Evolutionary conservation across 2,113 vertebrate genomes (phyloP), one percentile per base, ranked within the genome.

Genomic region (Phycodurus eques): DNA sequence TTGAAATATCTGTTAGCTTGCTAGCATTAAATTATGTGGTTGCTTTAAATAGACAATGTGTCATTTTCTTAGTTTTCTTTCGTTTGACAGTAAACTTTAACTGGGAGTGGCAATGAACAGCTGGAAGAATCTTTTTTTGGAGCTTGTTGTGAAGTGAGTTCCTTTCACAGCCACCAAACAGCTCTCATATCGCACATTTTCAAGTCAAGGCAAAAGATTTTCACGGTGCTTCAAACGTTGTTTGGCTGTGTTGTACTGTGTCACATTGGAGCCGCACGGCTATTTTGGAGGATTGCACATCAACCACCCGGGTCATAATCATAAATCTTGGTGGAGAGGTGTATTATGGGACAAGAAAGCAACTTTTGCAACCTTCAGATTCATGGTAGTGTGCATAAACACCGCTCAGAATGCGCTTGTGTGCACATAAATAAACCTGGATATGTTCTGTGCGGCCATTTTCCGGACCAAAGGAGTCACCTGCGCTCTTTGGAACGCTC

Each of bases 381-480:
- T 59, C 56, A 59, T 59, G 27, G 11, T 2, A 59, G 56, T 59
- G 22, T n/a, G 11, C 27, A 11, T 59, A 59, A 59, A 59, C 22
- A 3, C 27, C n/a, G 22, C 46, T 10, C 56, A 2, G 56, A 59
- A 59, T 31, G 53, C 53, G n/a, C 53, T 22, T 8, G 9, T 11
- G 53, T n/a, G 22, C 56, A 59, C 56, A 59, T 59, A 59, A 59
- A 59, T 59, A 27, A 59, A 11, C 5, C 11, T 13, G 7, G 22
- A 31, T 59, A 14, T 31, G 31, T 27, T 33, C 57, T 17, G 57
- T 80, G 75, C 71, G 79, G 63, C 67, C 67, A 88, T 90, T 87
- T 85, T 77, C 44, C 78, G 77, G 77, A 67, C 54, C 65, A 85
- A 70, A 80, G 78, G 80, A 81, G 59, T 73, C 84, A 80, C 79